Percentiles rank a stretch among this genome's conserved stretches.
Evolutionary conservation across 1,140 invertebrate genomes (phyloP).

Genomic region (Caerostris extrusa): DNA sequence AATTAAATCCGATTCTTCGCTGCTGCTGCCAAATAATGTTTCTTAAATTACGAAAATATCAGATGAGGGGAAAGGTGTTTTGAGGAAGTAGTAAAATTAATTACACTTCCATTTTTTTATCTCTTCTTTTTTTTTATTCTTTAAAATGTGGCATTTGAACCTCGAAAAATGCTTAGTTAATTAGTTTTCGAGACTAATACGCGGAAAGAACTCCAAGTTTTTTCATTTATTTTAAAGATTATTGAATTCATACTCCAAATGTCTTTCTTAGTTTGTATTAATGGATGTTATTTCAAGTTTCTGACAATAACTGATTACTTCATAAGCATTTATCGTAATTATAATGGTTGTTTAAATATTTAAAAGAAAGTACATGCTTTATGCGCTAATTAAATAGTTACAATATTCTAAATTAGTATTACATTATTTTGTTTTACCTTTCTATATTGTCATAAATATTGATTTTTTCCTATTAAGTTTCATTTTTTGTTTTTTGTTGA

Average conservation of each 20-base stretch:
- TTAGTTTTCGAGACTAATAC: background rate
- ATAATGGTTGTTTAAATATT: no score
- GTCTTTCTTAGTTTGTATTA: background rate
- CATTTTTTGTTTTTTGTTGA: no score
- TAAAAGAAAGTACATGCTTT: no score
- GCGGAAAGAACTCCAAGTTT: background rate
- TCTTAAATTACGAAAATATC: constrained; percentile 1
- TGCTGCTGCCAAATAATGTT: background rate
- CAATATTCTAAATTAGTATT: no score
- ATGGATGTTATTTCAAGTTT: background rate
- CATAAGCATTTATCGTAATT: no score
- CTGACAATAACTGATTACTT: background rate
- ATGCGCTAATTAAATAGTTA: no score
- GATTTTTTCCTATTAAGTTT: no score
- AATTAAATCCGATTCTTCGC: background rate
- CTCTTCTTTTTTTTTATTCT: background rate
- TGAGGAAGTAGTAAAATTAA: background rate
- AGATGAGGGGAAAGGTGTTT: background rate
- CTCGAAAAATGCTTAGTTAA: background rate
- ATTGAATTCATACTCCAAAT: background rate
- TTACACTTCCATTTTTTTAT: background rate
- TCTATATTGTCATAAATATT: no score
- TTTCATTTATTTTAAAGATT: background rate
- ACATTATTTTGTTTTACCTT: no score
- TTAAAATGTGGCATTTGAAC: background rate